A percentile compares a stretch with the other conserved stretches of the same genome.
These are phyloP conservation scores for Eulithis testata DNA, from an alignment of 2,888 invertebrate species.

Conservation along the genomic window DNA sequence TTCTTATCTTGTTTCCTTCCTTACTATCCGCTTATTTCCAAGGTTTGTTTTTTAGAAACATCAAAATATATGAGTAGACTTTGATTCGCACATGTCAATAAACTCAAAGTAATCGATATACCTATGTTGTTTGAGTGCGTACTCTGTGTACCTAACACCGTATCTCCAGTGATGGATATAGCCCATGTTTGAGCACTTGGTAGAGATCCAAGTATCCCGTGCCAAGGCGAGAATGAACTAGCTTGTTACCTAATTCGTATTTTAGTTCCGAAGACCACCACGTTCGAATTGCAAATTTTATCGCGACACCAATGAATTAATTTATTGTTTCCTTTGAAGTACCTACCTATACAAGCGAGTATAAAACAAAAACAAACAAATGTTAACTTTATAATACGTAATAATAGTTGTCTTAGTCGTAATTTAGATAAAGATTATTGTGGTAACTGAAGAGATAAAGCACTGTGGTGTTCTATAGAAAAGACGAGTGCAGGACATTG, in stretches of 20 bases:
- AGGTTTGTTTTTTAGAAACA: slow-evolving; percentile 33
- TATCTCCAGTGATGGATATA: slow-evolving; percentile 30
- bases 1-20: slow-evolving; percentile 23
- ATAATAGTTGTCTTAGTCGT: slow-evolving; percentile 51
- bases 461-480: slow-evolving; percentile 65
- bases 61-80: slow-evolving; percentile 2
- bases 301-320: slow-evolving; percentile 63
- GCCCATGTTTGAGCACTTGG: slow-evolving; percentile 53
- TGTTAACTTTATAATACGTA: slow-evolving; percentile 63
- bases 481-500: slow-evolving; percentile 58
- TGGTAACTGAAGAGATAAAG: slow-evolving; percentile 71
- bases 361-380: slow-evolving; percentile 50
- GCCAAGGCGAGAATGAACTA: slow-evolving; percentile 59
- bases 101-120: slow-evolving; percentile 13
- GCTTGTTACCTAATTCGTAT: slow-evolving; percentile 59
- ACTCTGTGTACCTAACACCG: background rate
- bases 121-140: slow-evolving; percentile 33
- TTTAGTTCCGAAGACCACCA: slow-evolving; percentile 56
- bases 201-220: slow-evolving; percentile 65
- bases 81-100: slow-evolving; percentile 28
- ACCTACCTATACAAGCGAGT: background rate
- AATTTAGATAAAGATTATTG: slow-evolving; percentile 77
- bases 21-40: slow-evolving; percentile 27
- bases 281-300: slow-evolving; percentile 49
- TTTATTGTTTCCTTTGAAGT: slow-evolving; percentile 56